Percentiles rank a stretch among this genome's conserved stretches.
Evolutionary conservation across 2,888 invertebrate species (phyloP).

Genomic region (Marronus borbonicus): DNA sequence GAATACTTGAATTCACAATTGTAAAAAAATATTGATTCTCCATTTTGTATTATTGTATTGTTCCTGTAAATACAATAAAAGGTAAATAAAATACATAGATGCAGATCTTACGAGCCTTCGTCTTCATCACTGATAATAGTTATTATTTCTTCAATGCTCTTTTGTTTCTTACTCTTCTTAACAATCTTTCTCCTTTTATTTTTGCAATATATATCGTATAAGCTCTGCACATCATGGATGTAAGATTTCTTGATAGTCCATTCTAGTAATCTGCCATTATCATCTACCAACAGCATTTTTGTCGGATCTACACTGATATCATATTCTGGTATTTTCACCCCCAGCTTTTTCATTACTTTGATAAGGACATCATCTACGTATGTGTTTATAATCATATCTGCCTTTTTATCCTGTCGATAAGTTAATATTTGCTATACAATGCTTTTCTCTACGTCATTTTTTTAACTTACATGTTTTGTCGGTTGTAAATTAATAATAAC

Average conservation of each 20-base stretch:
- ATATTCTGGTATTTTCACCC: slow-evolving; percentile 83
- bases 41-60: too few species aligned
- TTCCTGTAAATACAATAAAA: too few species aligned
- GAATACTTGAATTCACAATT: too few species aligned
- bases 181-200: slow-evolving; percentile 61
- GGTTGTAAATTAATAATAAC: slow-evolving; percentile 97
- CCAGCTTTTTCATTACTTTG: slow-evolving; percentile 82
- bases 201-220: slow-evolving; percentile 73
- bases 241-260: slow-evolving; percentile 82
- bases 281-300: slow-evolving; percentile 69
- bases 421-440: neutral
- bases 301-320: slow-evolving; percentile 79
- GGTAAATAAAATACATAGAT: neutral
- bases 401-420: slow-evolving; percentile 85
- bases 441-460: neutral
- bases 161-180: slow-evolving; percentile 55
- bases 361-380: slow-evolving; percentile 90
- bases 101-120: neutral
- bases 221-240: slow-evolving; percentile 76
- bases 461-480: slow-evolving; percentile 92
- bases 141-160: slow-evolving; percentile 52
- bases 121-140: slow-evolving; percentile 14
- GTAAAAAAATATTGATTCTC: too few species aligned
- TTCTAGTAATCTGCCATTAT: slow-evolving; percentile 72
- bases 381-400: slow-evolving; percentile 89